Percentiles rank a stretch among this genome's conserved stretches.
Conservation (phyloP, 2,113 vertebrate genomes). For the Numida meleagris region DNA sequence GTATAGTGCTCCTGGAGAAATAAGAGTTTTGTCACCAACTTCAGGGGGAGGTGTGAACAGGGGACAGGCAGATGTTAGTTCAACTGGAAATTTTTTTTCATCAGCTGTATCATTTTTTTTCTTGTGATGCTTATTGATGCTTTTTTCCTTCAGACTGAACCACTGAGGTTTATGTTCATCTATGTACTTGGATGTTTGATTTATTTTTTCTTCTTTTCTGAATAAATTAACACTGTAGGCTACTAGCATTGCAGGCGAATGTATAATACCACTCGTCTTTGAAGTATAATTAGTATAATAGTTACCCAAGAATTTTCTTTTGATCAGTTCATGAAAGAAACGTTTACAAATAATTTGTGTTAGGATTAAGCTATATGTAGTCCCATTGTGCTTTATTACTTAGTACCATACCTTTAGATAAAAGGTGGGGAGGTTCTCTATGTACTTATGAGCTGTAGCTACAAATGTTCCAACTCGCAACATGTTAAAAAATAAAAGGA, state of each 20-base stretch:
- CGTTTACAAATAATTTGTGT: neutral
- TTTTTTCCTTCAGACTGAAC: neutral
- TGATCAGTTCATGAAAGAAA: neutral
- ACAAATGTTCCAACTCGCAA: neutral
- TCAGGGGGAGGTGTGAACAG: slow-evolving; percentile 6
- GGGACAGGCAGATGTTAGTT: slow-evolving; percentile 16
- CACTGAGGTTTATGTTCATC: neutral
- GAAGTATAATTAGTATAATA: neutral
- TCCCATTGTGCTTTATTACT: neutral
- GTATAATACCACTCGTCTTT: neutral
- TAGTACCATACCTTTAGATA: neutral
- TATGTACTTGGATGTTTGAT: neutral
- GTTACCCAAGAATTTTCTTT: neutral
- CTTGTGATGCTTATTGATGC: neutral
- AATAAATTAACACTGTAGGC: neutral
- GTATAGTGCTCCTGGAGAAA: neutral
- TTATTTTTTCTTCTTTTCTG: neutral
- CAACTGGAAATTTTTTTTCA: slow-evolving; percentile 33
- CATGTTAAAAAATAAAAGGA: neutral
- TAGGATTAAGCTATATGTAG: neutral
- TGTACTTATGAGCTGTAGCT: neutral
- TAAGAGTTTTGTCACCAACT: neutral
- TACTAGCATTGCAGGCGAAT: neutral
- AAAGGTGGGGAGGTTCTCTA: neutral
- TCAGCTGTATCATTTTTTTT: neutral